These are phyloP conservation scores for Panthera tigris DNA, from an alignment of 2,113 vertebrate species.

Conservation along the genomic window DNA sequence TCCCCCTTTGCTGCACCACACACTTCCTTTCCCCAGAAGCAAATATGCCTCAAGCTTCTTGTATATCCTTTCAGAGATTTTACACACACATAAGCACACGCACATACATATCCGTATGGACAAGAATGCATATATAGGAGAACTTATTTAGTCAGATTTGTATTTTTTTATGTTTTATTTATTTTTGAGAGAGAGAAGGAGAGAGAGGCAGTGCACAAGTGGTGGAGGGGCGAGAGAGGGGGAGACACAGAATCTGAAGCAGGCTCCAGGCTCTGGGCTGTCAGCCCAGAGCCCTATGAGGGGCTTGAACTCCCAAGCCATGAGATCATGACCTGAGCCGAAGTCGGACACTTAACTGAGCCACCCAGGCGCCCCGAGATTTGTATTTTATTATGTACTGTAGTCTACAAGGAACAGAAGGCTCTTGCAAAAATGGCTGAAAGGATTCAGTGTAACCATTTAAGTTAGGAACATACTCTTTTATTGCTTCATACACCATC, in stretches of 20 bases:
- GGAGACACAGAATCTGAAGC: too few relatives aligned
- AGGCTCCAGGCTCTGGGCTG: too few relatives aligned
- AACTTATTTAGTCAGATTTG: neutral
- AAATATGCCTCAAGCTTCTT: neutral
- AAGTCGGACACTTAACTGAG: too few relatives aligned
- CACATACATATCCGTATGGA: neutral
- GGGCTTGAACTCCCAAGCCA: too few relatives aligned
- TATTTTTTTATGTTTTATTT: neutral
- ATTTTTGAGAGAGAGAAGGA: too few relatives aligned
- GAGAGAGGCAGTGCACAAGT: too few relatives aligned
- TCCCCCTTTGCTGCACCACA: neutral
- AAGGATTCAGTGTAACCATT: neutral
- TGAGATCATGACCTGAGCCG: too few relatives aligned
- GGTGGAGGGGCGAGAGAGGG: too few relatives aligned
- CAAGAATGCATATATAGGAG: neutral
- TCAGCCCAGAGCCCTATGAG: too few relatives aligned
- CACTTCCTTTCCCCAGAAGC: neutral
- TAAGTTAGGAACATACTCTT: neutral
- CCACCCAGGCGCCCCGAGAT: neutral
- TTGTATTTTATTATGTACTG: neutral
- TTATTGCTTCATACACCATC: neutral
- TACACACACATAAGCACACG: neutral
- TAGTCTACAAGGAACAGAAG: neutral
- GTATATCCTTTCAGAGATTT: constrained; percentile 2
- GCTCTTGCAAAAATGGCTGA: neutral